Base-by-base conservation (phyloP, 2,888 invertebrate species). In the Luperina testacea region DNA sequence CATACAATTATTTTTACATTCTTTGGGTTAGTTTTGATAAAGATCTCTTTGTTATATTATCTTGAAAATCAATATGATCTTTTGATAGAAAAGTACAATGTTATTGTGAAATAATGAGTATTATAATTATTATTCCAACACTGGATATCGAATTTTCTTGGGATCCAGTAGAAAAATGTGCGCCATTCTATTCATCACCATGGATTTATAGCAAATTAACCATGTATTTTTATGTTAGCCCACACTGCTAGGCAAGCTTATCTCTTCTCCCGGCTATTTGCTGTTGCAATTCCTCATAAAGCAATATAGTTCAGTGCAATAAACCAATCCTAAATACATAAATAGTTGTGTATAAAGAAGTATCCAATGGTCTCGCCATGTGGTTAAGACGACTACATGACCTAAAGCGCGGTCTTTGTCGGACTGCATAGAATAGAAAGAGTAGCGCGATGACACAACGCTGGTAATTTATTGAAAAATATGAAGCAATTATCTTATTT, bases 41-140 rank as follows among this genome's bases (percentile, higher is more conserved):
- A 42, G 32, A 83, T 81, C 38, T 77, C 80, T 32, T 82, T 70
- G 64, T 81, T 83, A 27, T 53, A 61, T 80, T 77, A 83, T 81
- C 78, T 9, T 32, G 57, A 45, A 7, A n/a, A 69, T 64, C 13
- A 17, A 38, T 59, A 17, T n/a, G n/a, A 82, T 69, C 38, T 64
- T 32, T 32, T 20, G 15, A 69, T 81, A 42, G 15, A 32, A 53
- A 64, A 72, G 17, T 38, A 57, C 61, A 53, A 45, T 69, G 38
- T 13, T 38, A 53, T 45, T n/a, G 48, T 48, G 8, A 27, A 67
- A n/a, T 51, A 59, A 59, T 27, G 13, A 81, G 13, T 20, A 42
- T 15, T 48, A 11, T 11, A 64, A 7, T n/a, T 32, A 7, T n/a
- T 32, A 32, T 32, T 32, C n/a, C 0, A n/a, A 64, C 13, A 48